Base-by-base conservation (phyloP, 1,140 invertebrate genomes). In the Coptotermes formosanus region DNA sequence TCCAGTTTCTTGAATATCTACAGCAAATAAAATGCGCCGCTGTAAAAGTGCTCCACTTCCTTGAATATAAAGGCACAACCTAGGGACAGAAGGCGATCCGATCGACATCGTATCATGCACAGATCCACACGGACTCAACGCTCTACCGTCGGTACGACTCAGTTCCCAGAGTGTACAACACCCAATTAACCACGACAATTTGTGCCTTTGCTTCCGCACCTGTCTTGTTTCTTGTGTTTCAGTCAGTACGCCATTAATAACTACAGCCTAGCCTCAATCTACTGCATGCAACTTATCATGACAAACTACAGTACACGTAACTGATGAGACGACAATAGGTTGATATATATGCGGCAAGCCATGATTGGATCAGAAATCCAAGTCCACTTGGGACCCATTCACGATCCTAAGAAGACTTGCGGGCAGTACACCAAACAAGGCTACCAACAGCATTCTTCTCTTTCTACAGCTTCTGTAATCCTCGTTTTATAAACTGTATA, bases 401-500 rank as follows among this genome's bases (percentile, higher is more conserved):
- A 6, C n/a, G 25, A 8, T 2, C 9, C 52, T 55, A 4, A 21
- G 19, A 21, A 48, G 45, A 55, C 16, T 21, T 21, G 52, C 19
- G 52, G 52, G 19, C 19, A 12, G 25, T 9, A 30, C 25, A 75
- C n/a, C 64, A 75, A 75, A 75, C 52, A 55, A 19, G 16, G 52
- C 52, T 21, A 55, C 52, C 52, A 55, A 25, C 25, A 75, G 12
- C 55, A 19, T 59, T 1, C n/a, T 3, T 30, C 25, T 75, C 64
- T 75, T 11, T 75, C 64, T 38, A 38, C 48, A 52, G 82, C 38
- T 55, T 85, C 82, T 84, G 44, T 86, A 85, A 85, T 85, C 86
- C 82, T 82, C 82, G 82, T 86, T 86, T 85, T 86, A 85, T 86
- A 86, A 86, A 86, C 82, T 86, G 48, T 23, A 25, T 55, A 84